Conservation (phyloP, 1,140 invertebrate genomes). For the Cyclargus thomasi region DNA sequence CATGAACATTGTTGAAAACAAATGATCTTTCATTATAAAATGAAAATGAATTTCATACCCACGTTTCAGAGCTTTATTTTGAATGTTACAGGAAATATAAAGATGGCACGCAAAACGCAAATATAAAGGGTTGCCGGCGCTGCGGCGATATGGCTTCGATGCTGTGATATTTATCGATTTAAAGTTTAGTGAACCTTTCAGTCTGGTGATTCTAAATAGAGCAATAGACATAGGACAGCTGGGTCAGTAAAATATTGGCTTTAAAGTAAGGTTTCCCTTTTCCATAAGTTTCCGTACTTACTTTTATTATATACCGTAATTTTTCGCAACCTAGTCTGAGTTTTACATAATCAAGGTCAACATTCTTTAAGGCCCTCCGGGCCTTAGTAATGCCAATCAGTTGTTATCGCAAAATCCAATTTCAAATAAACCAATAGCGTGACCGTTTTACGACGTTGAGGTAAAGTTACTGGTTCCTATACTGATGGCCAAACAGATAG, state of each 20-base stretch:
- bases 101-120: conserved; percentile 7
- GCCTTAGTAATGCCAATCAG: background rate
- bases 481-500: too few species aligned
- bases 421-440: background rate
- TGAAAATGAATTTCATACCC: background rate
- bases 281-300: background rate
- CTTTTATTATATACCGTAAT: background rate
- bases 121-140: conserved; percentile 4
- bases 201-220: background rate
- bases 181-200: background rate
- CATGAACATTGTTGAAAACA: background rate
- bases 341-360: background rate
- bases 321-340: background rate
- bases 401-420: background rate
- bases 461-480: background rate
- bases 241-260: background rate
- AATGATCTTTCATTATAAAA: background rate
- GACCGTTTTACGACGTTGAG: background rate
- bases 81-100: background rate
- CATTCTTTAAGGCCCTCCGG: background rate
- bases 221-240: background rate
- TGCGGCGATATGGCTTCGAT: conserved; percentile 10
- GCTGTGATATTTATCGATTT: conserved; percentile 13
- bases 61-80: background rate
- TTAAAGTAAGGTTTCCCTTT: background rate